Base-by-base conservation (phyloP, 2,888 invertebrate genomes). In the Cecidostiba fungosa region DNA sequence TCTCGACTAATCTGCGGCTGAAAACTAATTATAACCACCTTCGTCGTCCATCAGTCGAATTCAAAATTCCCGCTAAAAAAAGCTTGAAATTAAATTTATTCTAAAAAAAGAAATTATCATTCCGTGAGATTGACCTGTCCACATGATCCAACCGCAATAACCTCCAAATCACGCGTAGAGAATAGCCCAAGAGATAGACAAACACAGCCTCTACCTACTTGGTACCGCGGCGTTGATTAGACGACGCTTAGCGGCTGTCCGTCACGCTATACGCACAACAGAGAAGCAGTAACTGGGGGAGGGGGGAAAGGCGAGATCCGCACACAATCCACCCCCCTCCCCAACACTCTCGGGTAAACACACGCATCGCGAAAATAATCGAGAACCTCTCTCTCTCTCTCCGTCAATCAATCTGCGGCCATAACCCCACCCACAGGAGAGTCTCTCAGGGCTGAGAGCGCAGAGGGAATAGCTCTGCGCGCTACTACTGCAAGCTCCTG, bases 361-460 rank as follows among this genome's bases (percentile, higher is more conserved):
- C 19, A 39, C 19, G 66, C 86, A 87, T 88, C 47, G 84, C 59
- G 88, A 89, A 90, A 91, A 91, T 91, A 91, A 90, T 90, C 89
- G 89, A 90, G 90, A 66, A 88, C 88, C 89, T 90, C 91, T 91
- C 86, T 85, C 90, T 89, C 89, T 87, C 89, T 90, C 91, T 91
- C 86, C 86, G 90, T 89, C 89, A 91, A 91, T 92, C 91, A 88
- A 88, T 89, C 84, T 36, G 72, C 76, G 69, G 62, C 36, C 47
- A 16, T 36, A 12, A 66, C 0, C 26, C 16, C n/a, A 0, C n/a
- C 23, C 26, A 23, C 16, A 47, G 4, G 23, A 26, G 74, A 47
- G 47, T 59, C 1, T 23, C 54, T 59, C 54, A 6, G 74, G 47
- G 6, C n/a, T n/a, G 47, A 47, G 12, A 26, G 47, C 6, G 16